These are phyloP conservation scores for Subacronicta megacephala DNA, from an alignment of 2,888 invertebrate species.

Conservation along the genomic window DNA sequence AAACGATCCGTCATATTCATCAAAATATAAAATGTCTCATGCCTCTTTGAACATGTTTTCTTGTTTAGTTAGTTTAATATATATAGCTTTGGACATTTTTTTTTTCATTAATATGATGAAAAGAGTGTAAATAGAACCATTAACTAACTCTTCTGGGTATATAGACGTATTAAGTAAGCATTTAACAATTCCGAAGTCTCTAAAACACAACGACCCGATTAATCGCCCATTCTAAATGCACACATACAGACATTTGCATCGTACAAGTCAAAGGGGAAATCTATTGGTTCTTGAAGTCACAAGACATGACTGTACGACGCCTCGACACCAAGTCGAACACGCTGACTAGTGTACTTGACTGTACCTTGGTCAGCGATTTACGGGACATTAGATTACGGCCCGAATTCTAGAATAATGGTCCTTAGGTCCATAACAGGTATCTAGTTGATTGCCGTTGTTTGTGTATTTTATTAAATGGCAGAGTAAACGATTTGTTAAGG, in stretches of 20 bases:
- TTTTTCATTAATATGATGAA: too few relatives aligned
- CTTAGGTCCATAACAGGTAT: background rate
- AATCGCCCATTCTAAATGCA: conserved; percentile 39
- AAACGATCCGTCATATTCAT: too few relatives aligned
- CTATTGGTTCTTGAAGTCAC: conserved; percentile 49
- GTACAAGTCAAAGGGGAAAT: conserved; percentile 60
- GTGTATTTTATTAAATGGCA: too few relatives aligned
- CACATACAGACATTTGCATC: conserved; percentile 40
- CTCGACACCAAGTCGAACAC: conserved; percentile 34
- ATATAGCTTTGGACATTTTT: too few relatives aligned
- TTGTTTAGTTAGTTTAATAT: too few relatives aligned
- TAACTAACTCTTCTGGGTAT: too few relatives aligned
- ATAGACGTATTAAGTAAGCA: too few relatives aligned
- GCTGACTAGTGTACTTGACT: conserved; percentile 17
- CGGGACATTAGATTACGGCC: conserved; percentile 5
- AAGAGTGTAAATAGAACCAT: too few relatives aligned
- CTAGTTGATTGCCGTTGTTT: background rate
- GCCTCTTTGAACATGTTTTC: too few relatives aligned
- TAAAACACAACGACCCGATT: background rate
- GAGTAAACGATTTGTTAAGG: background rate
- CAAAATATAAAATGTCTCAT: too few relatives aligned
- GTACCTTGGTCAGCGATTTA: conserved; percentile 22
- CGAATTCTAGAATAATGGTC: conserved; percentile 1
- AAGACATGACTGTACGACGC: conserved; percentile 20
- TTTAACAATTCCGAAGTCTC: background rate